Percentiles rank a stretch among this genome's conserved stretches.
These are phyloP conservation scores for Melipona quadrifasciata DNA, from an alignment of 1,140 invertebrate species.

Conservation along the genomic window DNA sequence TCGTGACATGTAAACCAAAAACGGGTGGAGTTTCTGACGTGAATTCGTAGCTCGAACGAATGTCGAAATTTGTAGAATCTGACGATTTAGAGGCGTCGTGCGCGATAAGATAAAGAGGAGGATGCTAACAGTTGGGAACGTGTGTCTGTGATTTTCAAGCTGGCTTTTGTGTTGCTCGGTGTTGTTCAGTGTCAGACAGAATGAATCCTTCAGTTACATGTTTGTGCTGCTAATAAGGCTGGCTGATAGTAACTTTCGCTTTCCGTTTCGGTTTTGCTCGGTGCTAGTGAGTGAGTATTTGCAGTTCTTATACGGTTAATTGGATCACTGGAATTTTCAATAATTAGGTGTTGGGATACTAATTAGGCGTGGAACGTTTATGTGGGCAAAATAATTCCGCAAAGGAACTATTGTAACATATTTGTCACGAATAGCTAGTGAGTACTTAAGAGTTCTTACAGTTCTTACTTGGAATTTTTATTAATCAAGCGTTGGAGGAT, in stretches of 20 bases:
- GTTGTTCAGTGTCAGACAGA: slow-evolving; percentile 38
- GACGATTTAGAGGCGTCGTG: neutral
- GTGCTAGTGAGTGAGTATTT: neutral
- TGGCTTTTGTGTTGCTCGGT: slow-evolving; percentile 1
- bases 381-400: neutral
- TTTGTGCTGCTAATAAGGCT: neutral
- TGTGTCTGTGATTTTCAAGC: slow-evolving; percentile 12
- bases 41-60: too few relatives aligned
- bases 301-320: neutral
- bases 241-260: neutral
- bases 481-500: too few relatives aligned
- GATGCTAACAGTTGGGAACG: neutral
- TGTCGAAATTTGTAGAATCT: slow-evolving; percentile 24
- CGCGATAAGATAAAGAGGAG: slow-evolving; percentile 57
- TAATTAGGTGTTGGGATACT: neutral
- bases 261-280: neutral
- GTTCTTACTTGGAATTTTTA: too few relatives aligned
- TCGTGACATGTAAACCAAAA: neutral
- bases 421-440: too few relatives aligned
- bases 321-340: neutral
- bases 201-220: neutral
- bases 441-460: too few relatives aligned
- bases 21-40: neutral
- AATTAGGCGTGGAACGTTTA: neutral
- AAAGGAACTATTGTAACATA: too few relatives aligned